Evolutionary conservation across 2,888 invertebrate species (phyloP).

Genomic region (Lutraria lutraria): DNA sequence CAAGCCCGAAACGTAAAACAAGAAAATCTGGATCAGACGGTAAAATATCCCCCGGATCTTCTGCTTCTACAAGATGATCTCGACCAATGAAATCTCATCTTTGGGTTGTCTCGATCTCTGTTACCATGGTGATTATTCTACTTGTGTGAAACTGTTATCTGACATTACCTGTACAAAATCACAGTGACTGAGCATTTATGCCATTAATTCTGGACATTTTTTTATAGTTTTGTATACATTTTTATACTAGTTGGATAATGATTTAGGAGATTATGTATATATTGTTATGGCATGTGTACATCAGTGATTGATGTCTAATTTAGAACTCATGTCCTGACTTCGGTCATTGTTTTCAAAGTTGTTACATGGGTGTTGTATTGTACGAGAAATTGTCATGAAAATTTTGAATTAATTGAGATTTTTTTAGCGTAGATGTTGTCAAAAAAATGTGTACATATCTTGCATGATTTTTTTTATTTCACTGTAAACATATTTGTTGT

Average conservation of each 20-base stretch:
- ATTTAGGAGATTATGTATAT: too few species aligned
- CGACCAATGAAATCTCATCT: neutral
- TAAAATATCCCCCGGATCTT: conserved; percentile 52
- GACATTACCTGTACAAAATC: neutral
- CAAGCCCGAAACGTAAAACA: conserved; percentile 60
- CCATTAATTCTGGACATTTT: neutral
- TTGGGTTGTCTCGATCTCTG: neutral
- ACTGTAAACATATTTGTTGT: too few species aligned
- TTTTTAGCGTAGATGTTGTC: neutral
- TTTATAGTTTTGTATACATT: neutral
- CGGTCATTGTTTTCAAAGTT: too few species aligned
- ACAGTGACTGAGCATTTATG: neutral
- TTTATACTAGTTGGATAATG: neutral
- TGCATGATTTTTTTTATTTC: neutral
- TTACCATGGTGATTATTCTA: neutral
- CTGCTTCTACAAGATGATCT: conserved; percentile 17
- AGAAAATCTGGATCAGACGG: conserved; percentile 53
- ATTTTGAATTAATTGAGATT: neutral
- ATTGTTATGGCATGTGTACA: too few species aligned
- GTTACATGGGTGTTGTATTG: too few species aligned
- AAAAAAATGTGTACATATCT: neutral
- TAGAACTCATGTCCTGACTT: too few species aligned
- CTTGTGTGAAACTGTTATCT: neutral
- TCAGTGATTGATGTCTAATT: too few species aligned
- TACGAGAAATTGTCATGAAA: neutral